phyloP scores from a whole-genome alignment of 1,140 invertebrate species.

The Drosophila melanogaster region DNA sequence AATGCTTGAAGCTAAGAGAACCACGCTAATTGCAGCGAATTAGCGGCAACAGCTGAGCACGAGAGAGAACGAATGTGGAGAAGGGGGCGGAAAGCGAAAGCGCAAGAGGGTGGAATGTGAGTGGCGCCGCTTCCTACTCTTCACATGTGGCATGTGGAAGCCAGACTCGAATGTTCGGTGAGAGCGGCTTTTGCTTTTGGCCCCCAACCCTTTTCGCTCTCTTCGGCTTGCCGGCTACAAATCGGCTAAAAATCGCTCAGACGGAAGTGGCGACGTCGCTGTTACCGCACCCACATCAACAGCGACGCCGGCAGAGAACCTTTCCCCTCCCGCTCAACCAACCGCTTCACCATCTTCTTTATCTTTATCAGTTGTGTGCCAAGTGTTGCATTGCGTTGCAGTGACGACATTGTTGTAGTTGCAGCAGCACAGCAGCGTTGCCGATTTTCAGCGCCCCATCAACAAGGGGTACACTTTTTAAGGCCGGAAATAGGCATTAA shows the following conservation, averaged over 20 bases:
- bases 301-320: conserved; percentile 10
- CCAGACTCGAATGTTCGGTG: conserved; percentile 42
- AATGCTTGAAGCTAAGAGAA: not conserved
- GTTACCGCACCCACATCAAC: conserved; percentile 58
- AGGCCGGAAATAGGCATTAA: not conserved
- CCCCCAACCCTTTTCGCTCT: conserved; percentile 1
- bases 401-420: conserved; percentile 24
- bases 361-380: conserved; percentile 33
- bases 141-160: conserved; percentile 62
- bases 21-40: not conserved
- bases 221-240: conserved; percentile 53
- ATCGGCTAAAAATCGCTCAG: conserved; percentile 57
- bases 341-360: not conserved
- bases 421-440: conserved; percentile 9
- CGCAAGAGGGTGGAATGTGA: conserved; percentile 51
- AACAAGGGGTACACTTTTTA: conserved; percentile 1
- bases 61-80: conserved; percentile 1
- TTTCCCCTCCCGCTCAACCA: not conserved
- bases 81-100: conserved; percentile 32
- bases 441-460: conserved; percentile 3
- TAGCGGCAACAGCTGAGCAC: conserved; percentile 38
- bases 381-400: conserved; percentile 39
- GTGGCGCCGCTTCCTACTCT: conserved; percentile 16
- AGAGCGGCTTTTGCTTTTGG: conserved; percentile 1
- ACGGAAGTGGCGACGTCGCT: conserved; percentile 61